phyloP scores from a whole-genome alignment of 2,113 vertebrate species.

The Balaeniceps rex region DNA sequence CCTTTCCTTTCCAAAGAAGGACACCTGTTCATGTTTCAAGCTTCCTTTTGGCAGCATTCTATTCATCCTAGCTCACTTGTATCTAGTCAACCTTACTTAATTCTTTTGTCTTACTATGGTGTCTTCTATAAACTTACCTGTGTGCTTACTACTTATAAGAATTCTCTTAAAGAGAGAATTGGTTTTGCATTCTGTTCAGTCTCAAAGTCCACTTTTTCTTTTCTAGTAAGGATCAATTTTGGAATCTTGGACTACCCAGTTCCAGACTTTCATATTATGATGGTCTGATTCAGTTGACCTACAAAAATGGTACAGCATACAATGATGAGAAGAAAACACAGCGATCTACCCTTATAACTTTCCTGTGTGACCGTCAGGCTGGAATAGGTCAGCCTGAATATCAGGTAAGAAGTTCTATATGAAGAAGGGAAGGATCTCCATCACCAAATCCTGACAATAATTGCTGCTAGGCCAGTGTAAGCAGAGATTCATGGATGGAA shows the following conservation, averaged over 20 bases:
- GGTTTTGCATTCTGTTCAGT: neutral
- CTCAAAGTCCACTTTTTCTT: neutral
- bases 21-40: neutral
- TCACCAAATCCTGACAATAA: neutral
- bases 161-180: neutral
- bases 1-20: neutral
- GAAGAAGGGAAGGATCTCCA: neutral
- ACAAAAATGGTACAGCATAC: conserved; percentile 85
- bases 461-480: neutral
- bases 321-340: conserved; percentile 78
- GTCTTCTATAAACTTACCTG: neutral
- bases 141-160: neutral
- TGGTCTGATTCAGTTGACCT: conserved; percentile 88
- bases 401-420: conserved; percentile 73
- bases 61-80: neutral
- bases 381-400: conserved; percentile 86
- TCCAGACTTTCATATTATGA: conserved; percentile 89
- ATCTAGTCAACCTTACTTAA: neutral
- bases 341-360: conserved; percentile 87
- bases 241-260: conserved; percentile 86
- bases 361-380: conserved; percentile 86
- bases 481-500: neutral
- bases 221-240: conserved; percentile 58
- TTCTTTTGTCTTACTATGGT: neutral
- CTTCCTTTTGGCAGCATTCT: neutral